These are phyloP conservation scores for Polyergus mexicanus DNA, from an alignment of 1,140 invertebrate species.

Conservation along the genomic window DNA sequence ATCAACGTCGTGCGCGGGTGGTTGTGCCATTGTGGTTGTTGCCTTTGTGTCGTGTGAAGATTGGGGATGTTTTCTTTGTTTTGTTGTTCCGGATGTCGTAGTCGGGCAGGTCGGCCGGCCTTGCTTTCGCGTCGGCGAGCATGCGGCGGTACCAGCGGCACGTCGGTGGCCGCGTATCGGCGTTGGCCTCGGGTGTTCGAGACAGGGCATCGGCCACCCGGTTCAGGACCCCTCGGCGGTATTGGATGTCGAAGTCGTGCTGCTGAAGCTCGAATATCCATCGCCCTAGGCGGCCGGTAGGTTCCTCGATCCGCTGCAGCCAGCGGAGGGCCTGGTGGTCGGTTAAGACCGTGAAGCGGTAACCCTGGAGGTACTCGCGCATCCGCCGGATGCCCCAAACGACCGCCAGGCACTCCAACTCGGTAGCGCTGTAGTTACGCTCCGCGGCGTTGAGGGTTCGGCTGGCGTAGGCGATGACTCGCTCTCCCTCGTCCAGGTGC, in stretches of 20 bases:
- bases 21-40: too few relatives aligned
- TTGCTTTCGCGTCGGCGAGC: too few relatives aligned
- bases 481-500: not conserved
- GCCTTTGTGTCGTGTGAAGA: too few relatives aligned
- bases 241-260: not conserved
- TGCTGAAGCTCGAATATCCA: too few relatives aligned
- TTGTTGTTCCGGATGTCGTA: too few relatives aligned
- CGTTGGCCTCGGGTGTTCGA: not conserved
- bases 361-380: not conserved
- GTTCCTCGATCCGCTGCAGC: too few relatives aligned
- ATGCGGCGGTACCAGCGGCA: too few relatives aligned
- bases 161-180: too few relatives aligned
- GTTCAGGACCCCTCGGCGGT: not conserved
- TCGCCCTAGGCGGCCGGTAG: too few relatives aligned
- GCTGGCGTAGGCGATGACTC: not conserved
- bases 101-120: too few relatives aligned
- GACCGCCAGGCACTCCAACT: not conserved
- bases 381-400: not conserved
- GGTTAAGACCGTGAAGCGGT: not conserved
- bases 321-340: not conserved
- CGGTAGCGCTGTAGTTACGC: not conserved
- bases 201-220: not conserved
- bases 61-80: too few relatives aligned
- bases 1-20: too few relatives aligned
- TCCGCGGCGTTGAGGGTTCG: not conserved